Evolutionary conservation across 2,888 invertebrate species (phyloP).

Genomic region (Cantharis lateralis): DNA sequence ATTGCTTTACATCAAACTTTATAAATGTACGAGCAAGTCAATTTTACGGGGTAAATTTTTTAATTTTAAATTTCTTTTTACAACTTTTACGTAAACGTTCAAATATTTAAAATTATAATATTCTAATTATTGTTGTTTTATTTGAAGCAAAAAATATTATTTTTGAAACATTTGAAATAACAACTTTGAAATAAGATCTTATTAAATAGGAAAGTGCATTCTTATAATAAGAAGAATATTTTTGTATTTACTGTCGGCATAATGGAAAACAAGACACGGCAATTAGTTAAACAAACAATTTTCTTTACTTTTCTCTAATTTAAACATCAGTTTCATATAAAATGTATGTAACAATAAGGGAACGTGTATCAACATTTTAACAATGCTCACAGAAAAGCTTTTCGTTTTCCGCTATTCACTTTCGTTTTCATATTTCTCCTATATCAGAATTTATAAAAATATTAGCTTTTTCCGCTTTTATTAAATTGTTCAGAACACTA

Average conservation of each 20-base stretch:
- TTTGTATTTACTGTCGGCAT: not conserved
- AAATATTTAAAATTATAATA: too few species aligned
- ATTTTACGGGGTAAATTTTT: not conserved
- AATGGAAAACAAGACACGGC: not conserved
- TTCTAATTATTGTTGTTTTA: too few species aligned
- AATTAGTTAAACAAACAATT: not conserved
- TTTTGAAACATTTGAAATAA: not conserved
- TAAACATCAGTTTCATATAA: not conserved
- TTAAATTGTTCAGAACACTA: not conserved
- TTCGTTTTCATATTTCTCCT: not conserved
- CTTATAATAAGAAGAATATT: not conserved
- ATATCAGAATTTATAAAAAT: not conserved
- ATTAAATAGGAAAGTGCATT: not conserved
- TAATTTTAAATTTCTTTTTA: not conserved
- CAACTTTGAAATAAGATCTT: not conserved
- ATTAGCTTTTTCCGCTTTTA: not conserved
- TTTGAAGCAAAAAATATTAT: not conserved
- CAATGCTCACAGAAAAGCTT: slow-evolving; percentile 5
- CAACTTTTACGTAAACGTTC: not conserved
- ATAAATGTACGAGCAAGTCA: not conserved
- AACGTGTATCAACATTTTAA: slow-evolving; percentile 5
- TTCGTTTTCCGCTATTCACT: not conserved
- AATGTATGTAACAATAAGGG: not conserved
- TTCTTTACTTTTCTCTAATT: not conserved
- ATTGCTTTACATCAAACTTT: not conserved